phyloP scores from a whole-genome alignment of 1,140 invertebrate genomes.

The Liolophura sinensis region DNA sequence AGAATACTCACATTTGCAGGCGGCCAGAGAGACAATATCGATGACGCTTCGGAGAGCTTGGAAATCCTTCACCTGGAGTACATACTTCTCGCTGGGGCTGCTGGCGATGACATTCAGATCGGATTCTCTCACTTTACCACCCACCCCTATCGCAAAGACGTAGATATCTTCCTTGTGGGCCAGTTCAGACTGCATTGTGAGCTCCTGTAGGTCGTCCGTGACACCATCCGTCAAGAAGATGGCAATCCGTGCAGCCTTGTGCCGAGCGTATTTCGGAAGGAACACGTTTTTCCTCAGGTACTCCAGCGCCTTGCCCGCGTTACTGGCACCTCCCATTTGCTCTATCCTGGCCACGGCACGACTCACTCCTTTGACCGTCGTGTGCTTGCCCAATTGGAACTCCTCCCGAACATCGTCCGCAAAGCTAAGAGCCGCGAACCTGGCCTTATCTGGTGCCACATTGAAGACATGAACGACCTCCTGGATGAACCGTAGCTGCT shows the following conservation, averaged over 20 bases:
- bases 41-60: conserved; percentile 1
- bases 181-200: conserved; percentile 26
- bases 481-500: conserved; percentile 35
- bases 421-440: conserved; percentile 33
- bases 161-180: conserved; percentile 32
- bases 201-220: conserved; percentile 15
- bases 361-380: conserved; percentile 2
- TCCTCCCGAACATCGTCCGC: conserved; percentile 25
- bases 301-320: conserved; percentile 26
- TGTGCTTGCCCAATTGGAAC: conserved; percentile 21
- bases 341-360: conserved; percentile 4
- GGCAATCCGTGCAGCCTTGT: conserved; percentile 28
- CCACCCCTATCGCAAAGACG: conserved; percentile 29
- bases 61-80: conserved; percentile 2
- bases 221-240: conserved; percentile 29
- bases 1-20: conserved; percentile 27
- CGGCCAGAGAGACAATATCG: conserved; percentile 13
- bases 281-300: conserved; percentile 37
- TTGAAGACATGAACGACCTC: conserved; percentile 29
- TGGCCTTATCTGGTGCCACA: conserved; percentile 25
- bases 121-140: conserved; percentile 12
- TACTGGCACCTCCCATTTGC: conserved; percentile 26
- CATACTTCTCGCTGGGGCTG: neutral
- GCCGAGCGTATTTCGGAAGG: conserved; percentile 25
- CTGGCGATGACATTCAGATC: conserved; percentile 26